Conservation (phyloP, 2,888 invertebrate species). For the Rhopalosiphum nymphaeae region DNA sequence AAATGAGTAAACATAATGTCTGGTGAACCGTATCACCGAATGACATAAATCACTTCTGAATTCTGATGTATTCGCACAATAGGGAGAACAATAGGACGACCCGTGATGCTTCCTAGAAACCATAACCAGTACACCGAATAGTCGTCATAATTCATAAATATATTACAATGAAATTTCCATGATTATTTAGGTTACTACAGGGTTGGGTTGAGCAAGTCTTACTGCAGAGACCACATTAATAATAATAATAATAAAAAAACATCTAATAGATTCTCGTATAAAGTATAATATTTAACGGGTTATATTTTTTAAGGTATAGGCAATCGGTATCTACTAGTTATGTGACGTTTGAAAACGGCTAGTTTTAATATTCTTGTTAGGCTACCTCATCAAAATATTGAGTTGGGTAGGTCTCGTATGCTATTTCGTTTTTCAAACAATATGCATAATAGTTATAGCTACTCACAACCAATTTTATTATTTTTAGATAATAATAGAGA, state of each 20-base stretch:
- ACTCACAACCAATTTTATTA: neutral
- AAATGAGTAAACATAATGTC: neutral
- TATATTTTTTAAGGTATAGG: neutral
- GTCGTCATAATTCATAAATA: slow-evolving; percentile 19
- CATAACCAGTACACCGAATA: slow-evolving; percentile 6
- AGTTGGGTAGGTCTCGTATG: slow-evolving; percentile 39
- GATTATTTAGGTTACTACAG: slow-evolving; percentile 26
- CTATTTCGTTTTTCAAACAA: neutral
- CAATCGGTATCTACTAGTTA: neutral
- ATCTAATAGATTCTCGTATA: neutral
- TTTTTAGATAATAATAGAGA: neutral
- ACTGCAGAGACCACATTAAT: neutral
- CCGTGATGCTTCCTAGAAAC: slow-evolving; percentile 54
- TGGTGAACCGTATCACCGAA: slow-evolving; percentile 39
- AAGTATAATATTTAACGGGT: slow-evolving; percentile 43
- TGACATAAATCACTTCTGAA: slow-evolving; percentile 48
- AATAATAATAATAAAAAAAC: neutral
- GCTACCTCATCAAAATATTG: slow-evolving; percentile 41
- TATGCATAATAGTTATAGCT: neutral
- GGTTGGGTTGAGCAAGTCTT: slow-evolving; percentile 10
- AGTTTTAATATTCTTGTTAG: slow-evolving; percentile 1
- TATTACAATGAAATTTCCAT: slow-evolving; percentile 12
- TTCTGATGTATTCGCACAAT: slow-evolving; percentile 6
- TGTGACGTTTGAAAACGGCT: neutral
- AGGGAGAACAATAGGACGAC: slow-evolving; percentile 51